Base-by-base conservation (phyloP, 1,140 invertebrate species). In the Aphis craccivora region DNA sequence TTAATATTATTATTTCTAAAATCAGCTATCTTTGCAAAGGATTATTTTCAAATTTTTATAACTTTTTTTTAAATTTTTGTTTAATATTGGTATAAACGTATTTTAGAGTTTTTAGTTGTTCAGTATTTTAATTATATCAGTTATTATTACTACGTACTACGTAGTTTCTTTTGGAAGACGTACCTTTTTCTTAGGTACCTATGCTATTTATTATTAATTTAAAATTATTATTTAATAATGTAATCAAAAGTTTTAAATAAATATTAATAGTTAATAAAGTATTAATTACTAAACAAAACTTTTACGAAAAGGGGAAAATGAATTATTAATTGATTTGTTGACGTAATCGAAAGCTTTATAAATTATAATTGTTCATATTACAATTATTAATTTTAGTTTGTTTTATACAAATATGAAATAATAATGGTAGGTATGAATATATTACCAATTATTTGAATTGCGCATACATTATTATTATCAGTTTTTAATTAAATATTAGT, bases 231-330 rank as follows among this genome's bases (percentile, higher is more conserved):
- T 90, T 90, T 67, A 43, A 67, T 67, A 90, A 90, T 43, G 30
- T 43, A 22, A 90, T 60, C 25, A 67, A 67, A 60, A 67, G 89
- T 90, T 90, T 90, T 67, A 40, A 67, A 67, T n/a, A 43, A 40
- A 60, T 90, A 90, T 67, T 40, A 48, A 43, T 60, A 43, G 25
- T 60, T 60, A 60, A 90, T 90, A 43, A 90, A 89, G 20, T 90
- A 90, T 60, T 60, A 90, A 43, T 90, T 60, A 67, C 37, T 37
- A 67, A 90, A n/a, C 60, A 60, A 90, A 88, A 60, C 89, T 43
- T 90, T 60, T 25, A 9, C 7, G 37, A 60, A 67, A 67, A 43
- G 37, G 55, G 43, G 18, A 60, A 67, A 67, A 90, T 67, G 5
- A 67, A 90, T 90, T 67, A 43, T 43, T 60, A 60, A 90, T 67